Conservation (phyloP, 2,797 vertebrate genomes). For the Huso huso region DNA sequence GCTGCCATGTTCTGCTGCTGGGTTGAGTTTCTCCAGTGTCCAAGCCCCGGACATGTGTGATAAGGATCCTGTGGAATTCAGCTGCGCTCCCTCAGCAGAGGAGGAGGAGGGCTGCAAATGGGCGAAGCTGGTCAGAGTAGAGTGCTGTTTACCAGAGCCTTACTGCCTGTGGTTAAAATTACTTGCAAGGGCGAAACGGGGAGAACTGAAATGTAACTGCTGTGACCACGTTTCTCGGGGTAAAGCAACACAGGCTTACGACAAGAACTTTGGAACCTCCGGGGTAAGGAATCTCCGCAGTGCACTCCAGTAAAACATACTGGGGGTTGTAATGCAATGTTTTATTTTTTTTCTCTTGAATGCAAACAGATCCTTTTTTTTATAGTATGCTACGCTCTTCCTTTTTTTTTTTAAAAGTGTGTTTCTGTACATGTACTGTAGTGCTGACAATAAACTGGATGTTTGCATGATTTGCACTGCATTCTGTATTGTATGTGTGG, state of each 20-base stretch:
- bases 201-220: conserved; percentile 49
- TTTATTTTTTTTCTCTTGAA: not conserved
- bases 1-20: conserved; percentile 39
- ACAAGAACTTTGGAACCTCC: conserved; percentile 47
- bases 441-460: too few species aligned
- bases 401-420: too few species aligned
- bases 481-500: too few species aligned
- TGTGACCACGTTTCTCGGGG: conserved; percentile 46
- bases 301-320: too few species aligned
- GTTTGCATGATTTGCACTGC: too few species aligned
- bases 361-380: too few species aligned
- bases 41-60: conserved; percentile 33
- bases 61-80: conserved; percentile 28
- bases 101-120: conserved; percentile 44
- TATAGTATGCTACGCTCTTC: too few species aligned
- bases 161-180: conserved; percentile 66
- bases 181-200: conserved; percentile 58
- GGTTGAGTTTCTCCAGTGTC: conserved; percentile 25
- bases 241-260: conserved; percentile 45
- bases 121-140: conserved; percentile 54
- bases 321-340: too few species aligned
- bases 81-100: conserved; percentile 13
- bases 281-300: conserved; percentile 46
- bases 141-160: conserved; percentile 57
- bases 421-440: too few species aligned